Conservation (phyloP, 2,888 invertebrate species). For the Cantharis rustica region DNA sequence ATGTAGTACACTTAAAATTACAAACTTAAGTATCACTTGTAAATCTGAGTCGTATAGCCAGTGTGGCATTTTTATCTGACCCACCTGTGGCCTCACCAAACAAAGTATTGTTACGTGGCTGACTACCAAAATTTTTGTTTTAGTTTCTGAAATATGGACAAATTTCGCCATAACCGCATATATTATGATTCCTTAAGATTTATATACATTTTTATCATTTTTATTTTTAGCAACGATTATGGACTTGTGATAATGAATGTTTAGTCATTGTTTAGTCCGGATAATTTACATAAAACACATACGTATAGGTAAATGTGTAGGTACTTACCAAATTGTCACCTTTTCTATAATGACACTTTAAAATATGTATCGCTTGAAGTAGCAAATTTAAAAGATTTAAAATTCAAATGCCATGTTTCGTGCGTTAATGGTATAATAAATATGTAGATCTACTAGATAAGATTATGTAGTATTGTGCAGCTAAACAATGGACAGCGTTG, state of each 20-base stretch:
- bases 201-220: not conserved
- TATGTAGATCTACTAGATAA: conserved; percentile 53
- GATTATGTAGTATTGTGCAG: conserved; percentile 48
- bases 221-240: too few species aligned
- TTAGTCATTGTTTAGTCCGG: not conserved
- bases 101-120: not conserved
- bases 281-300: not conserved
- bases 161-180: not conserved
- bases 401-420: conserved; percentile 53
- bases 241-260: not conserved
- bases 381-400: conserved; percentile 54
- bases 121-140: not conserved
- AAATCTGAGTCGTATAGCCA: not conserved
- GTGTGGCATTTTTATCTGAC: not conserved
- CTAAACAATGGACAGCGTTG: conserved; percentile 43
- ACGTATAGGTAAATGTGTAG: not conserved
- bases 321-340: conserved; percentile 4
- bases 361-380: conserved; percentile 45
- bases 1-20: not conserved
- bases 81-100: not conserved
- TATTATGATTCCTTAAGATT: not conserved
- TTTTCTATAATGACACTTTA: conserved; percentile 40
- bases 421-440: conserved; percentile 55
- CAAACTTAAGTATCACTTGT: not conserved
- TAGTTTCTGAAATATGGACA: not conserved